Conservation (phyloP, 2,888 invertebrate species). For the Lysandra bellargus region DNA sequence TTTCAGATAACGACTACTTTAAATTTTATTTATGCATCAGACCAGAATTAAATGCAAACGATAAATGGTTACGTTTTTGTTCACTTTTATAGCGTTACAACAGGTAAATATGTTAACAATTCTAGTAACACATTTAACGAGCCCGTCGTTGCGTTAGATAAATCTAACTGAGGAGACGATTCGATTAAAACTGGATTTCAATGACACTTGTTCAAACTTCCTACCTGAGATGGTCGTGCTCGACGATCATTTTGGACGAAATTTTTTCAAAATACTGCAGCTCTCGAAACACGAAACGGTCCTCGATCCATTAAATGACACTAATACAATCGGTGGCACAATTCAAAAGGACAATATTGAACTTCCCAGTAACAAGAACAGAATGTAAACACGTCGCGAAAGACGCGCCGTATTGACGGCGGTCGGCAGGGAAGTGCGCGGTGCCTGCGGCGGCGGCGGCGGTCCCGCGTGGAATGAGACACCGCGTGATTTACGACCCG, state of each 20-base stretch:
- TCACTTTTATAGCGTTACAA: constrained; percentile 25
- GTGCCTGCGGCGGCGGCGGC: constrained; percentile 77
- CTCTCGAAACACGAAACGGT: constrained; percentile 56
- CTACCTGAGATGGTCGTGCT: constrained; percentile 78
- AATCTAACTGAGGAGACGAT: not conserved
- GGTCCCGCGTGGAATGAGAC: constrained; percentile 81
- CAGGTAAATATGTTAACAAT: constrained; percentile 20
- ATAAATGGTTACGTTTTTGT: constrained; percentile 24
- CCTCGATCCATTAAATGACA: constrained; percentile 72
- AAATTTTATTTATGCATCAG: constrained; percentile 24
- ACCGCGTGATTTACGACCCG: constrained; percentile 81
- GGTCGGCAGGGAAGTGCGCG: constrained; percentile 75
- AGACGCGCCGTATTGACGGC: constrained; percentile 75
- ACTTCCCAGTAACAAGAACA: constrained; percentile 63
- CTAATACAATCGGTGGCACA: constrained; percentile 59
- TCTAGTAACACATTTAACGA: constrained; percentile 12
- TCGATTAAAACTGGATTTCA: constrained; percentile 13
- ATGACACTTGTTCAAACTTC: constrained; percentile 63
- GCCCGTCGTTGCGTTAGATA: not conserved
- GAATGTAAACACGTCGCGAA: constrained; percentile 77
- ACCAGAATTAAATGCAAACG: constrained; percentile 13
- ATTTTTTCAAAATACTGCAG: constrained; percentile 70
- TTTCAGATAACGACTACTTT: constrained; percentile 18
- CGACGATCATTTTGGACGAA: constrained; percentile 77
- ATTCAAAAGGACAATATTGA: constrained; percentile 56